These are phyloP conservation scores for Corvus cornix DNA, from an alignment of 2,113 vertebrate species.

Conservation along the genomic window DNA sequence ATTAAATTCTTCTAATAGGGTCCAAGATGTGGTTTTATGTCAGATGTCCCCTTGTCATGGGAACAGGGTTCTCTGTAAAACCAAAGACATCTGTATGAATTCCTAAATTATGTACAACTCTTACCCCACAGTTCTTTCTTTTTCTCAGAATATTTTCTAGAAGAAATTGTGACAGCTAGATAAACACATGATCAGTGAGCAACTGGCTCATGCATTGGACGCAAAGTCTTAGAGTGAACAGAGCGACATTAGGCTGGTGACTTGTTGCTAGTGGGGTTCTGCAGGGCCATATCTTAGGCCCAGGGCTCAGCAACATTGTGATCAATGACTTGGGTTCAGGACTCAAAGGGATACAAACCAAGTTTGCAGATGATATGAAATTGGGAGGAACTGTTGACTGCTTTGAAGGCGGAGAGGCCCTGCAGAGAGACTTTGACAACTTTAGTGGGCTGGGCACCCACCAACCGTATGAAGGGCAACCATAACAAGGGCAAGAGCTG, in stretches of 20 bases:
- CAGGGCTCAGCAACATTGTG: background rate
- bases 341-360: background rate
- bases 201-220: background rate
- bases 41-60: background rate
- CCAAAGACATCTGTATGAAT: background rate
- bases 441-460: background rate
- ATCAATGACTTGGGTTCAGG: background rate
- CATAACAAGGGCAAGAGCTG: background rate
- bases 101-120: background rate
- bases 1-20: background rate
- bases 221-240: background rate
- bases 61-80: background rate
- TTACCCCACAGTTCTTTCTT: background rate
- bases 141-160: background rate
- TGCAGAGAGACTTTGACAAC: background rate
- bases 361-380: rapidly evolving
- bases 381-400: background rate
- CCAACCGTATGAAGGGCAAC: background rate
- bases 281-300: too few species aligned
- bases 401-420: background rate
- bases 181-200: background rate
- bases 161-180: background rate
- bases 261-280: background rate
- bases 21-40: background rate
- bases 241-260: background rate